Evolutionary conservation across 2,113 vertebrate genomes (phyloP), one percentile per base, ranked within the genome.

Genomic region (Eidolon helvum): DNA sequence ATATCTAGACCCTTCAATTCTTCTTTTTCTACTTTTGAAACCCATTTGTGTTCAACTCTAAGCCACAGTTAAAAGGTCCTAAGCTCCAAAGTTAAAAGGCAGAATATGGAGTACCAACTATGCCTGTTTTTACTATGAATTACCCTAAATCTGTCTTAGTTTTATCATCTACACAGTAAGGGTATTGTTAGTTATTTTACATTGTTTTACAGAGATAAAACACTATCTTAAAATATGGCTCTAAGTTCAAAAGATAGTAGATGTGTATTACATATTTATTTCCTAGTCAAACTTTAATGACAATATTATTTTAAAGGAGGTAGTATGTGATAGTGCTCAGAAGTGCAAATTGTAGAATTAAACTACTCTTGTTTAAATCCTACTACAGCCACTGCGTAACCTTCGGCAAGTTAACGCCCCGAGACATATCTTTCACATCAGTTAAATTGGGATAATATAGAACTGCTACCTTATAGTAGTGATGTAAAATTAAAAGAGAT

Each of bases 181-280:
- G 18, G 22, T 79, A 45, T n/a, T 38, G 2, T 26, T 84, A n/a
- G 2, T 33, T 53, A 30, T 43, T 48, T 92, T 78, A 5, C 2
- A 66, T 55, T 43, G n/a, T 43, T 66, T 96, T 68, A 59, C 45
- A 35, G 96, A 84, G 55, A 45, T 38, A 94, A 85, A 88, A 40
- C 53, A 4, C 3, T 21, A 26, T 63, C 19, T 68, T 50, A 61
- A 84, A 77, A 66, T 28, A 45, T 59, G 12, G 0, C 26, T 91
- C 33, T 84, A 84, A 22, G 12, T 80, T 71, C 7, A 83, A 2
- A 7, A 91, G 30, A 75, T 5, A 71, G 11, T 69, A 74, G 14
- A 9, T 7, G 63, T 35, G 50, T 5, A 68, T 69, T 88, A 79
- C 80, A 24, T 53, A 71, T 80, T 55, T 79, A 48, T 48, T 79